A percentile compares a stretch with the other conserved stretches of the same genome.
Evolutionary conservation across 1,140 invertebrate species (phyloP).

Genomic region (Lasaia peninsularis): DNA sequence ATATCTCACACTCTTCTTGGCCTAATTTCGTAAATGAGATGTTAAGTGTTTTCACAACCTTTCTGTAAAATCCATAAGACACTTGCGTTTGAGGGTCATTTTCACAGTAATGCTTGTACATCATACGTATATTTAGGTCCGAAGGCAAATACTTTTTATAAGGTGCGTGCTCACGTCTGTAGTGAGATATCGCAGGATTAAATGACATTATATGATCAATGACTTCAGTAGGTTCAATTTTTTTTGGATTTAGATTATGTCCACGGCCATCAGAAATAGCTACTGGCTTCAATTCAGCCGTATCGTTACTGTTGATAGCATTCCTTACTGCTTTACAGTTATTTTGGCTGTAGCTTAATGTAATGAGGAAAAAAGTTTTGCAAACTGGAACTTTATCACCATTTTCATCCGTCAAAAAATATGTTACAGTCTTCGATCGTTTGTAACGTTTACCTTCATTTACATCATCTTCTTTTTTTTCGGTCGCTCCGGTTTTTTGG

Average conservation of each 20-base stretch:
- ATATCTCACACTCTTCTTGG: slow-evolving; percentile 17
- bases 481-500: not conserved
- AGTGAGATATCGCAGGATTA: slow-evolving; percentile 16
- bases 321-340: slow-evolving; percentile 16
- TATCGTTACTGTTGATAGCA: not conserved
- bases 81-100: not conserved
- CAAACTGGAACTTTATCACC: slow-evolving; percentile 12
- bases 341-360: slow-evolving; percentile 11
- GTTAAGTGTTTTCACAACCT: slow-evolving; percentile 10
- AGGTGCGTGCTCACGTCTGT: slow-evolving; percentile 14
- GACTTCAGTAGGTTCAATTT: slow-evolving; percentile 10
- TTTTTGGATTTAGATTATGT: slow-evolving; percentile 3
- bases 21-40: slow-evolving; percentile 19
- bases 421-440: slow-evolving; percentile 10
- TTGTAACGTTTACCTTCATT: slow-evolving; percentile 1
- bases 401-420: slow-evolving; percentile 15
- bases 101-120: slow-evolving; percentile 18
- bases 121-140: slow-evolving; percentile 13
- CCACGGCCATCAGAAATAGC: not conserved
- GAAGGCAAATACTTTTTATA: slow-evolving; percentile 19
- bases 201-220: slow-evolving; percentile 14
- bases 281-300: not conserved
- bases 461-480: not conserved
- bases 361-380: slow-evolving; percentile 16
- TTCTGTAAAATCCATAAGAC: slow-evolving; percentile 17